Percentiles rank a stretch among this genome's conserved stretches.
Conservation (phyloP, 2,113 vertebrate genomes). For the Hepsetus odoe region DNA sequence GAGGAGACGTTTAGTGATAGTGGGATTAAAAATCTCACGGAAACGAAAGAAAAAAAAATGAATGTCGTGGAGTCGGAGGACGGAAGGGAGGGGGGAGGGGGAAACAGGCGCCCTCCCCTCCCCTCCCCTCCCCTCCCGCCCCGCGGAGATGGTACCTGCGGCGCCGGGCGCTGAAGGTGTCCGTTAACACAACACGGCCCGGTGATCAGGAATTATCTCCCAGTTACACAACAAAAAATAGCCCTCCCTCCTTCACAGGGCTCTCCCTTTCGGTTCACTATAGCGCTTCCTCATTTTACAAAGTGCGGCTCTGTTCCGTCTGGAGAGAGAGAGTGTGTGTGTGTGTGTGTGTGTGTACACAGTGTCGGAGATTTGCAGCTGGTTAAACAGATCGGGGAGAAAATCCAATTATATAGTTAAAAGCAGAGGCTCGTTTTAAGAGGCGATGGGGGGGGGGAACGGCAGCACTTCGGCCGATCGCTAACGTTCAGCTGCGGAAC, state of each 20-base stretch:
- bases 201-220: background rate
- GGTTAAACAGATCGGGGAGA: conserved; percentile 68
- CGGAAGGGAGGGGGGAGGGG: no score
- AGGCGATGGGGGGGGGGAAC: conserved; percentile 35
- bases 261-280: conserved; percentile 19
- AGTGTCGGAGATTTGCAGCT: conserved; percentile 51
- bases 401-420: conserved; percentile 69
- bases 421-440: conserved; percentile 48
- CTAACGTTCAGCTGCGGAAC: background rate
- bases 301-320: conserved; percentile 30
- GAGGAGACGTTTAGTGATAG: background rate
- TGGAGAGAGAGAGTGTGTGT: no score
- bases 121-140: background rate
- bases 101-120: no score
- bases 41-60: background rate
- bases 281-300: conserved; percentile 54
- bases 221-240: conserved; percentile 8
- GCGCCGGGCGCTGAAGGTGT: background rate
- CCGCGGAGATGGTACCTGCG: background rate
- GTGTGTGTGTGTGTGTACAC: background rate
- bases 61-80: no score
- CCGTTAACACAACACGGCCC: background rate
- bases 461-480: background rate
- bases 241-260: conserved; percentile 7
- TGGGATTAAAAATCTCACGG: background rate